Evolutionary conservation across 2,113 vertebrate species (phyloP).

Genomic region (Tursiops truncatus): DNA sequence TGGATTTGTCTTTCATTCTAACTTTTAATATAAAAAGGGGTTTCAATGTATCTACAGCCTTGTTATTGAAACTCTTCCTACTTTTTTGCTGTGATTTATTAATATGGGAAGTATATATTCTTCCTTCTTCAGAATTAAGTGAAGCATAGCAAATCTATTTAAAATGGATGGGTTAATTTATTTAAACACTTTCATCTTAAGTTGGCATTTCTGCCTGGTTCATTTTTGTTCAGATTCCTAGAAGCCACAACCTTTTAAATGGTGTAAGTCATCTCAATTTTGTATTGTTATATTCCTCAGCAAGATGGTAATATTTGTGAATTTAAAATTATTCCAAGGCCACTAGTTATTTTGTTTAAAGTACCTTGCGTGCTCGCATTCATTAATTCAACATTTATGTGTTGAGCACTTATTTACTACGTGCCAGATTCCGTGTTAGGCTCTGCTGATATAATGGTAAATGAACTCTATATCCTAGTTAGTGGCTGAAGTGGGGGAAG

Average conservation of each 20-base stretch:
- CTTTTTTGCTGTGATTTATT: conserved; percentile 82
- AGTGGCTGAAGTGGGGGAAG: not conserved
- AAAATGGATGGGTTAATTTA: conserved; percentile 86
- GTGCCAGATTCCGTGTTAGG: not conserved
- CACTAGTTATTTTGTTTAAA: not conserved
- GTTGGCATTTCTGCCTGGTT: conserved; percentile 71
- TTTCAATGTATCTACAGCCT: conserved; percentile 78
- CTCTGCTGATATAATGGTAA: not conserved
- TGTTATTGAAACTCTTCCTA: conserved; percentile 78
- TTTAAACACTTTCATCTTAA: conserved; percentile 84
- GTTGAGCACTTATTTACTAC: not conserved
- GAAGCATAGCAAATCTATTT: conserved; percentile 79
- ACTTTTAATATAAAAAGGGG: conserved; percentile 76
- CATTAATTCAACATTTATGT: not conserved
- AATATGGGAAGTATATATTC: conserved; percentile 76
- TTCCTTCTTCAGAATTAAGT: conserved; percentile 79
- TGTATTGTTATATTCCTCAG: not conserved
- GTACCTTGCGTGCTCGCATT: not conserved
- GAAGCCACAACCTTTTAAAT: conserved; percentile 18
- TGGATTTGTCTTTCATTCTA: conserved; percentile 83
- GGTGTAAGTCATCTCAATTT: not conserved
- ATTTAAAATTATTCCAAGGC: not conserved
- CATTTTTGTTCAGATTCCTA: conserved; percentile 51
- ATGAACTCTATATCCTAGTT: not conserved
- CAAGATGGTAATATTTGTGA: not conserved